These are phyloP conservation scores for Moxostoma hubbsi DNA, from an alignment of 2,797 vertebrate species.

Conservation along the genomic window DNA sequence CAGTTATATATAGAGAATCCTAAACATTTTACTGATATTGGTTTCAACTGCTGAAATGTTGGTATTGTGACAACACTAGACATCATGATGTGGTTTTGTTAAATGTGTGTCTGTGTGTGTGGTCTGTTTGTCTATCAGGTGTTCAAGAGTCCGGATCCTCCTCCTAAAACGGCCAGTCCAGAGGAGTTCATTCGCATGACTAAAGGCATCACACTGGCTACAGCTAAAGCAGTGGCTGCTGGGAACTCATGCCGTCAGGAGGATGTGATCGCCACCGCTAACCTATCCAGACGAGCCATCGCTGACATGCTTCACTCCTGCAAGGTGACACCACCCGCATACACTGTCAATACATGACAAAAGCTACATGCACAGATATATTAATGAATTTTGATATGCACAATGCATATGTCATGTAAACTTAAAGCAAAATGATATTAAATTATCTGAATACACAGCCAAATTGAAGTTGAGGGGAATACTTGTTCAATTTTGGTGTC, in stretches of 20 bases:
- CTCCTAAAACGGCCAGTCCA: slow-evolving; percentile 89
- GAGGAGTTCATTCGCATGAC: slow-evolving; percentile 99
- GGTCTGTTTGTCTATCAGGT: slow-evolving; percentile 74
- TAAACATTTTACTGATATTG: too few relatives aligned
- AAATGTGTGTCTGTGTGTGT: neutral
- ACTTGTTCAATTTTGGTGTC: neutral
- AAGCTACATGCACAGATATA: neutral
- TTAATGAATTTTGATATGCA: neutral
- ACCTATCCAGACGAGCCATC: slow-evolving; percentile 92
- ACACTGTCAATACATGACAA: neutral
- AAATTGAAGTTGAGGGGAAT: neutral
- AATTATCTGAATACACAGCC: too few relatives aligned
- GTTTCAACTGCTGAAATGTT: too few relatives aligned
- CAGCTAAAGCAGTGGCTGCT: slow-evolving; percentile 95
- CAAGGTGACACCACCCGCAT: slow-evolving; percentile 79
- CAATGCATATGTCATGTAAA: too few relatives aligned
- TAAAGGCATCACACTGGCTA: slow-evolving; percentile 98
- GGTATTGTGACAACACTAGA: too few relatives aligned
- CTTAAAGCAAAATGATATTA: too few relatives aligned
- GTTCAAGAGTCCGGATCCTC: slow-evolving; percentile 89
- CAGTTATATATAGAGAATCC: too few relatives aligned
- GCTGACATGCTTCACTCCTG: slow-evolving; percentile 96
- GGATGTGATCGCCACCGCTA: slow-evolving; percentile 94
- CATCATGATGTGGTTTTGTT: neutral
- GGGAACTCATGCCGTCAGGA: slow-evolving; percentile 98